These are phyloP conservation scores for Garrulus glandarius DNA, from an alignment of 2,797 vertebrate genomes.

Conservation along the genomic window DNA sequence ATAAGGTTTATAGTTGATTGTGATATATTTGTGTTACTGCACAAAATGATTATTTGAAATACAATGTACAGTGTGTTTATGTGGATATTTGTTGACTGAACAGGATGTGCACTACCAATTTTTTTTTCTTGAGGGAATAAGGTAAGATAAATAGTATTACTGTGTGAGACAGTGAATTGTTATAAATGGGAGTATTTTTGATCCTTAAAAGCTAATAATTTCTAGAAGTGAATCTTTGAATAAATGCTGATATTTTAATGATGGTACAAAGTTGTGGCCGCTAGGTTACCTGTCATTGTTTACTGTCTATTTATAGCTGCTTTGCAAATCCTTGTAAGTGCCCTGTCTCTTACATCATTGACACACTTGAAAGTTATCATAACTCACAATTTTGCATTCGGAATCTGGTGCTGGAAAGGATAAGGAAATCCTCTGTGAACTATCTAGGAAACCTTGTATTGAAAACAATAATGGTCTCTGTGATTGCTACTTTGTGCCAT, in stretches of 20 bases:
- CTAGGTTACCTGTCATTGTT: background rate
- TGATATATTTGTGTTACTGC: background rate
- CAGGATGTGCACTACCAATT: rapidly evolving
- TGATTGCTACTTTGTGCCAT: background rate
- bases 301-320: background rate
- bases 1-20: background rate
- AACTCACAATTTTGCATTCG: background rate
- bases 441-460: background rate
- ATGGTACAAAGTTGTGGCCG: background rate
- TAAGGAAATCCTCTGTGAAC: background rate
- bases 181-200: background rate
- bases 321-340: background rate
- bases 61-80: background rate
- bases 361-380: background rate
- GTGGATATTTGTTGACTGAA: background rate
- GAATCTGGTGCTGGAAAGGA: background rate
- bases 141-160: background rate
- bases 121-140: background rate
- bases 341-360: background rate
- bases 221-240: background rate
- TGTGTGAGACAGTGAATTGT: background rate
- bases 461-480: background rate
- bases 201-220: background rate
- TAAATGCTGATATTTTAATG: background rate
- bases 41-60: background rate